These are phyloP conservation scores for Apamea anceps DNA, from an alignment of 2,888 invertebrate species.

Conservation along the genomic window DNA sequence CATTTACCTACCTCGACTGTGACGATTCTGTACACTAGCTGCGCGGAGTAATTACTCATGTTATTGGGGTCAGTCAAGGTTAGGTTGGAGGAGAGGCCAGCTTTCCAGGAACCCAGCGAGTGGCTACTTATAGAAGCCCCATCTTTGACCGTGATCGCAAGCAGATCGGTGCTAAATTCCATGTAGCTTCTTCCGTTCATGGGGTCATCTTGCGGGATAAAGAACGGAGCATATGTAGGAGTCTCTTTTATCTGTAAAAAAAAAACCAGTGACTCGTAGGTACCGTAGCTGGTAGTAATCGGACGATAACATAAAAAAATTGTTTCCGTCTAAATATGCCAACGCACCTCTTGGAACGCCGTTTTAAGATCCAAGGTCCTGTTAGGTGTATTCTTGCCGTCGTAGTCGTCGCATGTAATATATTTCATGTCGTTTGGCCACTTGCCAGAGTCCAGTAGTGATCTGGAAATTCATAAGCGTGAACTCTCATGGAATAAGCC, in stretches of 20 bases:
- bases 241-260: conserved; percentile 90
- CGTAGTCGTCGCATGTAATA: conserved; percentile 94
- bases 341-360: conserved; percentile 92
- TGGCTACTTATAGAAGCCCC: conserved; percentile 93
- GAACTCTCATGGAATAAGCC: conserved; percentile 84
- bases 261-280: conserved; percentile 37
- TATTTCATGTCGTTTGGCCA: conserved; percentile 94
- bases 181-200: conserved; percentile 94
- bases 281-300: conserved; percentile 27
- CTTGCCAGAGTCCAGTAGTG: conserved; percentile 92
- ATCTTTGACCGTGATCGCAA: conserved; percentile 93
- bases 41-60: conserved; percentile 94
- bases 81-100: conserved; percentile 93
- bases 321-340: conserved; percentile 63
- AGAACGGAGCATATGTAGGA: conserved; percentile 93
- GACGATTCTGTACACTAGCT: conserved; percentile 96
- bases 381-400: conserved; percentile 94
- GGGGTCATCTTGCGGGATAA: conserved; percentile 90
- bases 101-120: conserved; percentile 94
- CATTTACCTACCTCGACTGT: conserved; percentile 94
- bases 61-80: conserved; percentile 91
- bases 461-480: conserved; percentile 90
- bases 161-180: conserved; percentile 93
- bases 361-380: conserved; percentile 93
- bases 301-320: conserved; percentile 44